Evolutionary conservation across 2,797 vertebrate species (phyloP).

Genomic region (Ibycter americanus): DNA sequence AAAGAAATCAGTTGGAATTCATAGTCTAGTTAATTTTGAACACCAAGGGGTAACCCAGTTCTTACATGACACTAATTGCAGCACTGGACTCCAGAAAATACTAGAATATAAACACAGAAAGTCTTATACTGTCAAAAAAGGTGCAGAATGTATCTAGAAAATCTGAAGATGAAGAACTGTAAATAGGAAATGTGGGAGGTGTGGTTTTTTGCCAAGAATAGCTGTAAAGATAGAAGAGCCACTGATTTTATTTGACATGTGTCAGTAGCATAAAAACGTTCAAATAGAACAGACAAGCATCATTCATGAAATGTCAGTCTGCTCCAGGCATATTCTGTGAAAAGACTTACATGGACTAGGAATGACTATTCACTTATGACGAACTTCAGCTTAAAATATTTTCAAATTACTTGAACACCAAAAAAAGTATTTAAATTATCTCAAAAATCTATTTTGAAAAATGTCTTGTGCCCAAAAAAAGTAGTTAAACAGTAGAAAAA

Average conservation of each 20-base stretch:
- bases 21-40: background rate
- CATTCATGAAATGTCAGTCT: conserved; percentile 27
- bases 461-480: background rate
- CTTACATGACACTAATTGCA: background rate
- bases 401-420: background rate
- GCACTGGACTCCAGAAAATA: background rate
- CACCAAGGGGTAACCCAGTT: background rate
- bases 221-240: background rate
- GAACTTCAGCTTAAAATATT: background rate
- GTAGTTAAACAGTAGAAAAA: background rate
- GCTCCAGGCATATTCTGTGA: background rate
- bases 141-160: background rate
- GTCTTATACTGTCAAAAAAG: background rate
- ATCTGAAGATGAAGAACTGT: background rate
- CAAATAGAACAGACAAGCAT: conserved; percentile 22
- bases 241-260: conserved; percentile 38
- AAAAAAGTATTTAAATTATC: background rate
- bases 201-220: background rate
- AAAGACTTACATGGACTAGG: background rate
- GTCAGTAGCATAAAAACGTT: conserved; percentile 42
- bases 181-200: background rate
- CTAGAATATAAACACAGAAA: background rate
- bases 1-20: background rate
- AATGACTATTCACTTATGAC: background rate
- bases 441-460: background rate